Conservation (phyloP, 2,797 vertebrate genomes). For the Ctenopoma kingsleyae region DNA sequence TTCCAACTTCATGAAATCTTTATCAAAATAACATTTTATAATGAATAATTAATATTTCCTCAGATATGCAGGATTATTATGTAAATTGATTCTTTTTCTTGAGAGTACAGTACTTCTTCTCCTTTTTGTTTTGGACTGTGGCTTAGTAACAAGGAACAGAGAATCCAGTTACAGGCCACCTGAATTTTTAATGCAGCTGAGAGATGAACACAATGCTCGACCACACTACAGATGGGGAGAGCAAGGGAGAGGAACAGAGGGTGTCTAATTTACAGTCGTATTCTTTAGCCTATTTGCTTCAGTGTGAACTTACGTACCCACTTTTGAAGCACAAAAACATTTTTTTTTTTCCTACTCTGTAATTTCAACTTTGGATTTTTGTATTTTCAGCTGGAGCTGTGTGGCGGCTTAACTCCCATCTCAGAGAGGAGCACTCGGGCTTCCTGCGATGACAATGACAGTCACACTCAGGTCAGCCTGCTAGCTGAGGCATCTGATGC, state of each 20-base stretch:
- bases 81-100: constrained; percentile 24
- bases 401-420: constrained; percentile 74
- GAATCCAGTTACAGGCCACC: constrained; percentile 83
- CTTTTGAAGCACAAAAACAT: constrained; percentile 1
- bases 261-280: constrained; percentile 76
- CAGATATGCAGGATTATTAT: constrained; percentile 19
- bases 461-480: constrained; percentile 70
- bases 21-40: neutral
- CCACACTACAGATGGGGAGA: constrained; percentile 76
- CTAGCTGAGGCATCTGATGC: constrained; percentile 69
- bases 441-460: constrained; percentile 76
- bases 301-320: constrained; percentile 28
- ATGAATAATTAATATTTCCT: neutral
- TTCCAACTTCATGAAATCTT: neutral
- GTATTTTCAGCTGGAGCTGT: constrained; percentile 74
- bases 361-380: constrained; percentile 22
- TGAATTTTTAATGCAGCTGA: constrained; percentile 86
- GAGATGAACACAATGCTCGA: constrained; percentile 81
- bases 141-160: constrained; percentile 78
- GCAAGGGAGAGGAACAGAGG: constrained; percentile 54
- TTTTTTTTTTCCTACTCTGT: neutral
- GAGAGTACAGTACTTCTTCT: constrained; percentile 48
- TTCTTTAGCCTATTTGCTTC: constrained; percentile 49
- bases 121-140: constrained; percentile 79
- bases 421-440: constrained; percentile 70